These are phyloP conservation scores for Elanoides forficatus DNA, from an alignment of 2,113 vertebrate genomes.

Conservation along the genomic window DNA sequence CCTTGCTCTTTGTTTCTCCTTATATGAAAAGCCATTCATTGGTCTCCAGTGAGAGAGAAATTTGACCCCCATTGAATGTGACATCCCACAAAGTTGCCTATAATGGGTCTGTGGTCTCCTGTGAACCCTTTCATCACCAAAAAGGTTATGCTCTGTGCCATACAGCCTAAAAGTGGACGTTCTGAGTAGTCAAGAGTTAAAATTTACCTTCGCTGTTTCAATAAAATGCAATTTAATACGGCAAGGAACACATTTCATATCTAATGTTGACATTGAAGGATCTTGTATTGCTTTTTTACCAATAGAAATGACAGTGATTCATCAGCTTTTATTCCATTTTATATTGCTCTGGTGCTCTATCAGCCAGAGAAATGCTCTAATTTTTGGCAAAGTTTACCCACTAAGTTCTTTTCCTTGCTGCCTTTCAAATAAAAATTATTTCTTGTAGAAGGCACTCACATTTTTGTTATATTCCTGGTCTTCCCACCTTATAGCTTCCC, in stretches of 20 bases:
- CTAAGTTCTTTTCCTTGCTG: constrained; percentile 10
- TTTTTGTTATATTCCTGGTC: constrained; percentile 1
- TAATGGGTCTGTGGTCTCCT: background rate
- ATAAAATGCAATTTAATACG: constrained; percentile 66
- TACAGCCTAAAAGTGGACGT: background rate
- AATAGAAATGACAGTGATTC: constrained; percentile 69
- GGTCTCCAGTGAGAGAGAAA: background rate
- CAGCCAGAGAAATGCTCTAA: constrained; percentile 47
- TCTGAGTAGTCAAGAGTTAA: constrained; percentile 41
- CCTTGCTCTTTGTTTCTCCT: background rate
- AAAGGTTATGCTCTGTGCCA: background rate
- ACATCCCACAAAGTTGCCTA: background rate
- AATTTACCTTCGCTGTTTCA: constrained; percentile 45
- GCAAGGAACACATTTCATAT: constrained; percentile 56
- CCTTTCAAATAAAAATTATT: constrained; percentile 37
- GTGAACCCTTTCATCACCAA: background rate
- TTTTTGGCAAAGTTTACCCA: constrained; percentile 50
- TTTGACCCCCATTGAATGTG: background rate
- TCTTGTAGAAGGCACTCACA: background rate
- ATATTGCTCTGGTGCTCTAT: constrained; percentile 55
- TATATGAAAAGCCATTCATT: background rate
- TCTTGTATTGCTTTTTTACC: constrained; percentile 63
- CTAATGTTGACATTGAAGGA: constrained; percentile 63
- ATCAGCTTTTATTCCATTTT: constrained; percentile 64
- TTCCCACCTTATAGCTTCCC: background rate